These are phyloP conservation scores for Chaitophorus viminalis DNA, from an alignment of 2,888 invertebrate species.

Conservation along the genomic window DNA sequence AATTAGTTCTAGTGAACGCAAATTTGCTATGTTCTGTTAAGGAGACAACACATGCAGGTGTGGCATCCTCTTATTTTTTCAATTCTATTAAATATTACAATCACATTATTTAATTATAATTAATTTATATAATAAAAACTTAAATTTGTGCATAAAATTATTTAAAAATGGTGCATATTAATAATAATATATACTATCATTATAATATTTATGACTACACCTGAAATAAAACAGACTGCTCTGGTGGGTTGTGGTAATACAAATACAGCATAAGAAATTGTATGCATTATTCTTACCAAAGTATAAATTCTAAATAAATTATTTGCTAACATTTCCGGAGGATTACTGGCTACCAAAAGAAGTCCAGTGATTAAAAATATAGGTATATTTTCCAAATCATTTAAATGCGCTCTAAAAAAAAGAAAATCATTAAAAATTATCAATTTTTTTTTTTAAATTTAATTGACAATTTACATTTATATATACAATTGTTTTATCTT, in stretches of 20 bases:
- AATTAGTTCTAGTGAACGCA: too few species aligned
- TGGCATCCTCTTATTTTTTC: too few species aligned
- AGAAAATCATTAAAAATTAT: not conserved
- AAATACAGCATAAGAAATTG: conserved; percentile 64
- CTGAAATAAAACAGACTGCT: conserved; percentile 63
- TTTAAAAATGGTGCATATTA: conserved; percentile 63
- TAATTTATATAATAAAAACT: not conserved
- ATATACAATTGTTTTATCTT: conserved; percentile 49
- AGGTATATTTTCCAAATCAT: conserved; percentile 65
- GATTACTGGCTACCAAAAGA: conserved; percentile 64
- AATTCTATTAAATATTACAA: too few species aligned
- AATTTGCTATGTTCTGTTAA: too few species aligned
- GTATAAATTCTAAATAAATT: conserved; percentile 65
- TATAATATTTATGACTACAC: conserved; percentile 63
- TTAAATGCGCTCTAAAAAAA: conserved; percentile 64
- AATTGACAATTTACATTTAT: not conserved
- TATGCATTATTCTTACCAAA: conserved; percentile 64
- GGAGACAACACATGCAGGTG: too few species aligned
- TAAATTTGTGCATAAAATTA: conserved; percentile 8
- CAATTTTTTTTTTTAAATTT: too few species aligned
- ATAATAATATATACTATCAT: conserved; percentile 63
- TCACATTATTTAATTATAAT: not conserved
- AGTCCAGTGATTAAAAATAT: conserved; percentile 64
- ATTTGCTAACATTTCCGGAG: conserved; percentile 64
- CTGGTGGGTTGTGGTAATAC: conserved; percentile 64